phyloP scores from a whole-genome alignment of 2,113 vertebrate species.

The Periophthalmodon schlosseri region DNA sequence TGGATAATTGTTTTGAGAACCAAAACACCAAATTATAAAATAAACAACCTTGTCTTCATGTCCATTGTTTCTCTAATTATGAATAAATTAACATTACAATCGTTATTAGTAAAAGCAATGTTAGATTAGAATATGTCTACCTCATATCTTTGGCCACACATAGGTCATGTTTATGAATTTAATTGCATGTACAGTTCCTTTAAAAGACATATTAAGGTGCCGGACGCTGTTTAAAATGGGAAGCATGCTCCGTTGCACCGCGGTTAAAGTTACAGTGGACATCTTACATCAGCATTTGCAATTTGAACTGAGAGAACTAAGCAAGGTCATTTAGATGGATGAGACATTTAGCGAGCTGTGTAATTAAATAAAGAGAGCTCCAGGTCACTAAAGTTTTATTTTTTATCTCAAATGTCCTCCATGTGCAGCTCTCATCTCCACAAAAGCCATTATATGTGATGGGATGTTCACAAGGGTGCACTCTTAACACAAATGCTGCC shows the following conservation, averaged over 20 bases:
- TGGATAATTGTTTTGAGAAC: too few species aligned
- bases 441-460: constrained; percentile 50
- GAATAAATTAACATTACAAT: too few species aligned
- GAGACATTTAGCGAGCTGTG: constrained; percentile 61
- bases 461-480: constrained; percentile 40
- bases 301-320: constrained; percentile 48
- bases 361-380: constrained; percentile 65
- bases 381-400: constrained; percentile 44
- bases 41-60: too few species aligned
- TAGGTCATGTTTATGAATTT: too few species aligned
- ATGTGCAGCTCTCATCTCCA: constrained; percentile 50
- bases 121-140: too few species aligned
- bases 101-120: too few species aligned
- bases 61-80: too few species aligned
- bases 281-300: constrained; percentile 42
- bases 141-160: too few species aligned
- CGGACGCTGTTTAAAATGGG: constrained; percentile 10
- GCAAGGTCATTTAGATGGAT: constrained; percentile 65
- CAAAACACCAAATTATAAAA: too few species aligned
- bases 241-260: constrained; percentile 3
- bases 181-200: neutral
- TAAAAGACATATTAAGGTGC: constrained; percentile 2
- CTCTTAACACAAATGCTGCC: constrained; percentile 48
- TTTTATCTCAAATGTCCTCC: constrained; percentile 41
- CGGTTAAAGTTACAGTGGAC: constrained; percentile 35